Conservation (phyloP, 1,140 invertebrate species). For the Drosophila bocqueti region DNA sequence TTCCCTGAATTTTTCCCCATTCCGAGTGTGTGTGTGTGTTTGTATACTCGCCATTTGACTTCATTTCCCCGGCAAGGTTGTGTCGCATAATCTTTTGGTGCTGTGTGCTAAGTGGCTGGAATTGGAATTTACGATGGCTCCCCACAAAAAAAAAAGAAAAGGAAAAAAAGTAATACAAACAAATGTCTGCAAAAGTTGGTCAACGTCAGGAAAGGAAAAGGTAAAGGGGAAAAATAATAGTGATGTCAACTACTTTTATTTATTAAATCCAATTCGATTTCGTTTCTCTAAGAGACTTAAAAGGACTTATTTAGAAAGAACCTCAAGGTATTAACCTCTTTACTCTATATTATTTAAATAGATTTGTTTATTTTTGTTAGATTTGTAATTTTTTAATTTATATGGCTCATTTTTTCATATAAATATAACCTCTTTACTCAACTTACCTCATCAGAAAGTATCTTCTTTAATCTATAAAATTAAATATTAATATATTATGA, state of each 20-base stretch:
- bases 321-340: not conserved
- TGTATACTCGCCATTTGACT: conserved; percentile 65
- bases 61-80: conserved; percentile 65
- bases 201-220: conserved; percentile 4
- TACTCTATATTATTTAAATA: too few relatives aligned
- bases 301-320: not conserved
- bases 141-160: conserved; percentile 19
- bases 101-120: conserved; percentile 70
- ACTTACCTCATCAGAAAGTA: too few relatives aligned
- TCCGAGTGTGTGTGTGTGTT: conserved; percentile 7
- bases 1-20: conserved; percentile 7
- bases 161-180: conserved; percentile 64
- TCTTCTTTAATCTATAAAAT: too few relatives aligned
- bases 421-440: too few relatives aligned
- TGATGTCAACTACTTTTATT: not conserved
- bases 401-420: too few relatives aligned
- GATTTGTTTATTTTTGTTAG: too few relatives aligned
- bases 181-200: conserved; percentile 62
- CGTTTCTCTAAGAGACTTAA: not conserved
- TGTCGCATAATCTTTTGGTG: conserved; percentile 77
- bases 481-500: too few relatives aligned
- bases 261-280: not conserved
- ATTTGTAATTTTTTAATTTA: too few relatives aligned
- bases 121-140: conserved; percentile 79
- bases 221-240: not conserved